Percentiles rank a stretch among this genome's conserved stretches.
Evolutionary conservation across 2,113 vertebrate genomes (phyloP).

Genomic region (Arenaria interpres): DNA sequence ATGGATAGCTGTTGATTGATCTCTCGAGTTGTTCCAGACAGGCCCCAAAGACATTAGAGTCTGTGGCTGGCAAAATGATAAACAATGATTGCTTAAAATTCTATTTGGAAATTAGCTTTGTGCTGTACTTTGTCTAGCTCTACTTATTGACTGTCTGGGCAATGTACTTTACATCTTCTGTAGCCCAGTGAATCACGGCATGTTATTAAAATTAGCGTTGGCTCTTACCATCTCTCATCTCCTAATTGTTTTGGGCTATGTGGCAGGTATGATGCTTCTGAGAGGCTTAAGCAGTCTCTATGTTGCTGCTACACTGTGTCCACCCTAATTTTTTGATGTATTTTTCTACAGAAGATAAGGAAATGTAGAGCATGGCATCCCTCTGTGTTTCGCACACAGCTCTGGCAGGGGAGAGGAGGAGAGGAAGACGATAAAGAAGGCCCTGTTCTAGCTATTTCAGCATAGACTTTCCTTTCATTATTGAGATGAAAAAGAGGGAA

Average conservation of each 20-base stretch:
- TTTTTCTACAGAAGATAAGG: neutral
- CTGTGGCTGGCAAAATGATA: conserved; percentile 49
- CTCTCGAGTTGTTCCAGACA: neutral
- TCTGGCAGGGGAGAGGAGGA: neutral
- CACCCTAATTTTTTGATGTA: neutral
- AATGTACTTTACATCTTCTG: conserved; percentile 18
- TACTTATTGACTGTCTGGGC: conserved; percentile 32
- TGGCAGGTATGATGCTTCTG: neutral
- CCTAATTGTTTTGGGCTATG: neutral
- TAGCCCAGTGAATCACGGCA: conserved; percentile 11
- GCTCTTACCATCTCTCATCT: neutral
- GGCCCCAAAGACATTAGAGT: conserved; percentile 11
- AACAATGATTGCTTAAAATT: conserved; percentile 37
- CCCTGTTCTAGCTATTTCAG: neutral
- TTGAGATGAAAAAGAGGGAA: neutral
- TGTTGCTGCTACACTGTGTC: neutral
- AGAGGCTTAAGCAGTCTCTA: neutral
- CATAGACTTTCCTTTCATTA: neutral
- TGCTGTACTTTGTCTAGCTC: conserved; percentile 19
- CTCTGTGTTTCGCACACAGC: neutral
- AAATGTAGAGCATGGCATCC: neutral
- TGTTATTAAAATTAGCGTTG: conserved; percentile 16
- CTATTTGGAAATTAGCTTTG: conserved; percentile 46
- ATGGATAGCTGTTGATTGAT: neutral
- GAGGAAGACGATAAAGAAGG: neutral